Conservation (phyloP, 2,797 vertebrate species). For the Todus mexicanus region DNA sequence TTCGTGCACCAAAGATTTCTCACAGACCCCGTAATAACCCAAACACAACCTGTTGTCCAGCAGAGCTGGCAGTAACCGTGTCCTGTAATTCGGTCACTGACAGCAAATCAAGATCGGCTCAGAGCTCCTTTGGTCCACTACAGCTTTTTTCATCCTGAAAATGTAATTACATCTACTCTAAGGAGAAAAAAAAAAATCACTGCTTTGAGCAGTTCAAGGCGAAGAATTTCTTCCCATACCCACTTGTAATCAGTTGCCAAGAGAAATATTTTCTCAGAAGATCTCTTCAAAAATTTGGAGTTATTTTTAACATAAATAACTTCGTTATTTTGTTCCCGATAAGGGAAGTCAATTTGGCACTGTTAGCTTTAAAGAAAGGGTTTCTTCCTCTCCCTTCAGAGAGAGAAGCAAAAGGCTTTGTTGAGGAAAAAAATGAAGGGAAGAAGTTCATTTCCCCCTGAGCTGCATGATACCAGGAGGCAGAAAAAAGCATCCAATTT, state of each 20-base stretch:
- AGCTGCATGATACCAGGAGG: background rate
- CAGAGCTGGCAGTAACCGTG: background rate
- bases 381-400: background rate
- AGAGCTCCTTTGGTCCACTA: background rate
- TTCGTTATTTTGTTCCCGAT: background rate
- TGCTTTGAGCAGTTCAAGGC: background rate
- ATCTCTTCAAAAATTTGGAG: background rate
- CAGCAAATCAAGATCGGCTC: background rate
- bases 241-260: background rate
- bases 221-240: background rate
- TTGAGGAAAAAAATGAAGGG: background rate
- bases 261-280: background rate
- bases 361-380: background rate
- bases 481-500: background rate
- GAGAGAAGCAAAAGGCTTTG: background rate
- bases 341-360: background rate
- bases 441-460: background rate
- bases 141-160: background rate
- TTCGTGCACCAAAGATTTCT: background rate
- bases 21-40: background rate
- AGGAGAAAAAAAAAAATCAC: background rate
- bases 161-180: background rate
- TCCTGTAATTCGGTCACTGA: background rate
- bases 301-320: background rate
- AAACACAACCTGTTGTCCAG: fast-evolving